Base-by-base conservation (phyloP, 2,888 invertebrate species). In the Cephus rjabovi region DNA sequence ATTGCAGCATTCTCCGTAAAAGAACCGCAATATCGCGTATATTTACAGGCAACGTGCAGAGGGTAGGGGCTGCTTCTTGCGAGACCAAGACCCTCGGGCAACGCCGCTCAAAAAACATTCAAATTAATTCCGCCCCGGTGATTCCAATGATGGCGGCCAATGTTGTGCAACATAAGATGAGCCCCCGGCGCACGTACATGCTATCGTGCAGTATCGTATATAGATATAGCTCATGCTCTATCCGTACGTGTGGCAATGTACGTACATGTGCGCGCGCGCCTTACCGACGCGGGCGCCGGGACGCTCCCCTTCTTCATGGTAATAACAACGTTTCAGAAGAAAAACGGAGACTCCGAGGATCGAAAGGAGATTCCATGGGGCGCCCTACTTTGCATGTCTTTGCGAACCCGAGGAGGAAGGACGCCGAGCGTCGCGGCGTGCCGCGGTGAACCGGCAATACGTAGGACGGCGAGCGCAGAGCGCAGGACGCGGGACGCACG, bases 101-200 rank as follows among this genome's bases (percentile, higher is more conserved):
- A 80, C 80, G 76, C 83, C 84, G 84, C 33, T 70, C 34, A 89
- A 90, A 91, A 90, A 90, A 91, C 90, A 91, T 90, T 90, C 89
- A 87, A 89, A 89, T 91, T 84, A 89, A 88, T 90, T 90, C 89
- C 89, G 84, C 85, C 83, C 84, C 87, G 87, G 83, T 88, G 86
- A 83, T 74, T 87, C 83, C 89, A 89, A 87, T 88, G 89, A 90
- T 90, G 89, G 89, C 87, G 88, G 88, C 87, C 88, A 87, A 89
- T 90, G 88, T 88, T 87, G 85, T 86, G 85, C 84, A 87, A 87
- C 86, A 84, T 85, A 88, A 88, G 87, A 88, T 83, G 87, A 86
- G 75, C 68, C 68, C 75, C 75, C 56, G 23, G 75, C 56, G n/a
- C 12, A 30, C 31, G 31, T 71, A 71, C 71, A 34, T 31, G 34